Evolutionary conservation across 2,113 vertebrate genomes (phyloP).

Genomic region (Melozone crissalis): DNA sequence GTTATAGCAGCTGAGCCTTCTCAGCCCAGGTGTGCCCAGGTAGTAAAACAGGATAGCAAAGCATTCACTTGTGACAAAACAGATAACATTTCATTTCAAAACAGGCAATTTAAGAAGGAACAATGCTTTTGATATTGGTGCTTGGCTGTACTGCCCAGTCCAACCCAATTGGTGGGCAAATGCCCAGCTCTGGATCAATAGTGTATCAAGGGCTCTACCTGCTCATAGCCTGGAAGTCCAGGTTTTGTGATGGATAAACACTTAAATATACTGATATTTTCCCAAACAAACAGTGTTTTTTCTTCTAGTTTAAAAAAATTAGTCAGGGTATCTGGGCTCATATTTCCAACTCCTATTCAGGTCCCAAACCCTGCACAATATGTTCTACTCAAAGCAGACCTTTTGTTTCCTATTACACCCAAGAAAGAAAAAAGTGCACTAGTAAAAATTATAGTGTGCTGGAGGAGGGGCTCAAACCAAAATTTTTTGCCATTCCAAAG

Average conservation of each 20-base stretch:
- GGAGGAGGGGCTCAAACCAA: neutral
- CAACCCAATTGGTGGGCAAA: neutral
- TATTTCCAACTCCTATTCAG: neutral
- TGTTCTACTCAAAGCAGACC: neutral
- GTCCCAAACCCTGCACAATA: neutral
- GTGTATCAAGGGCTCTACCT: neutral
- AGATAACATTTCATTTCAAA: neutral
- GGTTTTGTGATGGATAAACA: neutral
- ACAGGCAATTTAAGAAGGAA: neutral
- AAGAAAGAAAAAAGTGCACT: neutral
- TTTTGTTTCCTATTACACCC: neutral
- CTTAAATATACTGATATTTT: neutral
- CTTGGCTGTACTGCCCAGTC: neutral
- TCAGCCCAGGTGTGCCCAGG: neutral
- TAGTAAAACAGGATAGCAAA: neutral
- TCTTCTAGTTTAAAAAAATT: neutral
- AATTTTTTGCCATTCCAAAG: neutral
- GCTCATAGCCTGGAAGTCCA: neutral
- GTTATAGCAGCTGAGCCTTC: neutral
- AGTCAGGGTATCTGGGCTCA: neutral
- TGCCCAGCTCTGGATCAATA: neutral
- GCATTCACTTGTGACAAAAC: neutral
- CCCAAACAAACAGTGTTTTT: fast-evolving
- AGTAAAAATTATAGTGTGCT: neutral
- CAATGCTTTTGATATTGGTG: fast-evolving